Evolutionary conservation across 2,113 vertebrate genomes (phyloP).

Genomic region (Sus scrofa): DNA sequence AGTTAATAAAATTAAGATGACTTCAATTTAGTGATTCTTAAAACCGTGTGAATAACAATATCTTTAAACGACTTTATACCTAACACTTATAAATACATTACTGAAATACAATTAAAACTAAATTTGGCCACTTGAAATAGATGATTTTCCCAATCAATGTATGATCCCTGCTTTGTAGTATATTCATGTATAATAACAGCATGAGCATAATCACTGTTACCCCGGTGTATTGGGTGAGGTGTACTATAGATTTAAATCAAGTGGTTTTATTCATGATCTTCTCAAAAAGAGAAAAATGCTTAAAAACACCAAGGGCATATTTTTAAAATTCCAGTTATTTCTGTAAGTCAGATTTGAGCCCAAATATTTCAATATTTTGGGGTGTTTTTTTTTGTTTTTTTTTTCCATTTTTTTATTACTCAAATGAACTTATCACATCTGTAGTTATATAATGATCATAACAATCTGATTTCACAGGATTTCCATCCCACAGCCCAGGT

Average conservation of each 20-base stretch:
- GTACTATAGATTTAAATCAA: neutral
- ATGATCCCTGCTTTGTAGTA: neutral
- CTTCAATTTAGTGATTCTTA: neutral
- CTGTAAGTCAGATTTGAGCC: neutral
- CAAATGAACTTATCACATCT: no score
- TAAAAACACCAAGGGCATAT: slow-evolving; percentile 20
- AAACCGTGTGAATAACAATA: neutral
- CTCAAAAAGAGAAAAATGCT: slow-evolving; percentile 9
- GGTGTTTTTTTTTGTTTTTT: no score
- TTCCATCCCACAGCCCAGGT: no score
- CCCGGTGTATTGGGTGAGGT: neutral
- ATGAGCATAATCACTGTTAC: neutral
- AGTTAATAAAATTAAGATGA: neutral
- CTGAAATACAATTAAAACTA: neutral
- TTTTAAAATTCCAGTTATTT: neutral
- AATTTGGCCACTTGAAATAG: neutral
- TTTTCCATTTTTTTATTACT: no score
- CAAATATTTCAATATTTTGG: neutral
- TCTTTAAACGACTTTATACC: neutral
- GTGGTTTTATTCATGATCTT: neutral
- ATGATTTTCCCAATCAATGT: neutral
- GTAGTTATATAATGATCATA: no score
- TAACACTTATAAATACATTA: neutral
- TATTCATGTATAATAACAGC: neutral
- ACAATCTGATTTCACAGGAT: no score